Evolutionary conservation across 2,113 vertebrate genomes (phyloP), one percentile per base, ranked within the genome.

Genomic region (Plecturocebus donacophilus): DNA sequence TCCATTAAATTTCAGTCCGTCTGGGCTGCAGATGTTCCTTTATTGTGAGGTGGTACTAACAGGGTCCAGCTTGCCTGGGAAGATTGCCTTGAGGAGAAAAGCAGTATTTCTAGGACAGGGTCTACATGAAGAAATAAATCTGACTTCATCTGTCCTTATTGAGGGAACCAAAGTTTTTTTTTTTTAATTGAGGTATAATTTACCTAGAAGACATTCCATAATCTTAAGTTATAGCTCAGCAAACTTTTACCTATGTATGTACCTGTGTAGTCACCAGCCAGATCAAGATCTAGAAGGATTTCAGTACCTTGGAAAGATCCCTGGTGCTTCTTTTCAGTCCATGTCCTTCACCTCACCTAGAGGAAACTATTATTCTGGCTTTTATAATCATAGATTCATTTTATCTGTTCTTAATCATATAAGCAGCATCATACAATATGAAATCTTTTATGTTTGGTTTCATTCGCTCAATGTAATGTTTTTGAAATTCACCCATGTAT

Each of bases 31-130:
- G 8, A 32, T 52, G 45, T 6, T 35, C 13, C 9, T 76, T 64
- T 25, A 70, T 66, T 89, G 54, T 87, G 30, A 96, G 17, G 8
- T 49, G 21, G 27, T 58, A 21, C 16, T 85, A 58, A 30, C 4
- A 68, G 13, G 11, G 4, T 81, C 42, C 23, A 82, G 14, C 6
- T 52, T 64, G 10, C 27, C 40, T 73, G 70, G 42, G 14, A 45
- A 64, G 40, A 89, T 38, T 38, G 30, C 56, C 96, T 96, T 58
- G 20, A 52, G 77, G 85, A 85, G 64, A 91, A 82, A 82, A 92
- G 42, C 38, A 64, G 3, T 23, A 49, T 76, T n/a, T 66, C 17
- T 11, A 68, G 20, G 5, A 35, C 54, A 49, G 25, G 52, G 6
- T 35, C 40, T 38, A 45, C 20, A 7, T 8, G 14, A 73, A 21